Percentiles rank a stretch among this genome's conserved stretches.
These are phyloP conservation scores for Trematomus bernacchii DNA, from an alignment of 2,797 vertebrate genomes.

Conservation along the genomic window DNA sequence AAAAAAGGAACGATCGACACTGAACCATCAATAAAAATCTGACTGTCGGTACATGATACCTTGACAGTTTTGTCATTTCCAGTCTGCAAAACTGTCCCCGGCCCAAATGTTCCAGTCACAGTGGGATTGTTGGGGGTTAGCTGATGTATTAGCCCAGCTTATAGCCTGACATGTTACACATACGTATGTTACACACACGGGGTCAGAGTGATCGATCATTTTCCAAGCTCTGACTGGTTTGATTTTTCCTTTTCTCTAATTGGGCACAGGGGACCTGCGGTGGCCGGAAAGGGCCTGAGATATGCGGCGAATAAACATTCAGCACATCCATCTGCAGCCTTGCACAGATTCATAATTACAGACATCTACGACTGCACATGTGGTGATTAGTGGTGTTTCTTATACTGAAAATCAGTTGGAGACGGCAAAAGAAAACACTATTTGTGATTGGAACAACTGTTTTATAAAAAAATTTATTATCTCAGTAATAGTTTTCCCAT, in stretches of 20 bases:
- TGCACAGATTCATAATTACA: neutral
- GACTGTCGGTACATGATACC: neutral
- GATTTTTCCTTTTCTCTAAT: slow-evolving; percentile 77
- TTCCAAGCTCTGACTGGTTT: slow-evolving; percentile 54
- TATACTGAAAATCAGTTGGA: neutral
- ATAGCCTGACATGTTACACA: slow-evolving; percentile 72
- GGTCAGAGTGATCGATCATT: slow-evolving; percentile 76
- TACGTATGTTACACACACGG: slow-evolving; percentile 57
- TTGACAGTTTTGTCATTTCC: slow-evolving; percentile 35
- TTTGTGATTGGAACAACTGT: slow-evolving; percentile 18
- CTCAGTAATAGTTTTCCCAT: slow-evolving; percentile 51
- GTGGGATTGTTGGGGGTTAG: slow-evolving; percentile 61
- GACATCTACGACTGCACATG: neutral
- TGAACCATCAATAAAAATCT: slow-evolving; percentile 33
- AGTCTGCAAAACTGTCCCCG: slow-evolving; percentile 2
- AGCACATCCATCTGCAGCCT: neutral
- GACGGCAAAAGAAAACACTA: slow-evolving; percentile 9
- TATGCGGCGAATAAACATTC: slow-evolving; percentile 28
- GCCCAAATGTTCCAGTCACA: slow-evolving; percentile 46
- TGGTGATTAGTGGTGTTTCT: neutral
- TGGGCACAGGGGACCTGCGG: slow-evolving; percentile 62
- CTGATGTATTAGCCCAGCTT: slow-evolving; percentile 74
- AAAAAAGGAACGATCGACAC: neutral
- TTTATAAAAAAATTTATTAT: slow-evolving; percentile 20
- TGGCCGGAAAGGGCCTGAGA: slow-evolving; percentile 26